phyloP scores from a whole-genome alignment of 2,797 vertebrate species.

The Onychomys leucogaster region DNA sequence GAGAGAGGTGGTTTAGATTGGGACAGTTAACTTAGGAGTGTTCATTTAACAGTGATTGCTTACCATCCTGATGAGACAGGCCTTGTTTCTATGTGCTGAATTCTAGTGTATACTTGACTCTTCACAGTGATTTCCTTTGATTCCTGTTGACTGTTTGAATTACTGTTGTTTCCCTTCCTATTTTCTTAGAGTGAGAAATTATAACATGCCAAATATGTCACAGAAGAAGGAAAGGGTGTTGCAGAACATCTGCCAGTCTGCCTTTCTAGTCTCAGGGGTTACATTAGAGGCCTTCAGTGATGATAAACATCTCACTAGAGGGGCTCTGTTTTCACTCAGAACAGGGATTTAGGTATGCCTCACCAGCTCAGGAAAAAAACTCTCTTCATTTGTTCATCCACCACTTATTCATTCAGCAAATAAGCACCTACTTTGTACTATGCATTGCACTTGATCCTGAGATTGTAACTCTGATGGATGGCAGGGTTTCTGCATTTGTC shows the following conservation, averaged over 20 bases:
- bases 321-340: constrained; percentile 34
- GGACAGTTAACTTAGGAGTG: background rate
- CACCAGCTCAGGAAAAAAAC: constrained; percentile 31
- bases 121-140: background rate
- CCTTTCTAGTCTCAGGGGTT: constrained; percentile 16
- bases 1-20: background rate
- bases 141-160: constrained; percentile 55
- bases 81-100: constrained; percentile 20
- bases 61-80: background rate
- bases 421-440: background rate
- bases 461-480: background rate
- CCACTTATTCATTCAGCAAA: constrained; percentile 32
- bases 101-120: constrained; percentile 28
- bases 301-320: constrained; percentile 32
- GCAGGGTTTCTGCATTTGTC: background rate
- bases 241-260: background rate
- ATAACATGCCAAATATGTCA: constrained; percentile 21
- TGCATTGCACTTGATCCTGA: background rate
- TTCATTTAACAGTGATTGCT: constrained; percentile 28
- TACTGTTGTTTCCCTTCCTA: constrained; percentile 54
- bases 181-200: constrained; percentile 63
- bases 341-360: constrained; percentile 58
- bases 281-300: constrained; percentile 27
- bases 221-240: constrained; percentile 20
- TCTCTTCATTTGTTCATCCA: constrained; percentile 50